A percentile compares a stretch with the other conserved stretches of the same genome.
phyloP scores from a whole-genome alignment of 2,888 invertebrate species.

The Leucophenga maculata region DNA sequence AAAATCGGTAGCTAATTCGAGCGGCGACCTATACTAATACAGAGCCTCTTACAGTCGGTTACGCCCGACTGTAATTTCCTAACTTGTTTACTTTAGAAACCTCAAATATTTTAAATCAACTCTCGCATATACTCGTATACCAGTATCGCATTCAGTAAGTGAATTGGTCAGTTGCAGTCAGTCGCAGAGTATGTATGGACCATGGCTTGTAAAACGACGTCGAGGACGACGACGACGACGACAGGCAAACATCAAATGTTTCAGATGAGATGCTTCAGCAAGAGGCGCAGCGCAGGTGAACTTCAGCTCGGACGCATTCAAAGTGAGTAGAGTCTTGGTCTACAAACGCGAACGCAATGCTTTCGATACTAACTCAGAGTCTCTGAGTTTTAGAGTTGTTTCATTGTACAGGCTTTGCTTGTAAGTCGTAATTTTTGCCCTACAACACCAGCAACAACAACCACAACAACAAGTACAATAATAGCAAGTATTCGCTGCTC shows the following conservation, averaged over 20 bases:
- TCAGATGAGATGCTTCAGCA: slow-evolving; percentile 3
- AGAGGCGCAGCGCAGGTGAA: slow-evolving; percentile 17
- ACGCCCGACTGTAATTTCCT: too few species aligned
- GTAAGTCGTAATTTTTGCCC: slow-evolving; percentile 24
- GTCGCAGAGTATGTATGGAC: slow-evolving; percentile 1
- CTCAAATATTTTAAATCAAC: slow-evolving; percentile 34
- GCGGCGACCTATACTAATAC: too few species aligned
- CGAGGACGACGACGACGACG: slow-evolving; percentile 32
- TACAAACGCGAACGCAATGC: background rate
- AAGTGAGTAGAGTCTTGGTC: slow-evolving; percentile 2
- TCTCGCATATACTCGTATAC: too few species aligned
- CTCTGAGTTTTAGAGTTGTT: background rate
- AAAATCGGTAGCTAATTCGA: too few species aligned
- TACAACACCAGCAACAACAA: slow-evolving; percentile 2
- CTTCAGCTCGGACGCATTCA: background rate
- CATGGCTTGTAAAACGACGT: too few species aligned
- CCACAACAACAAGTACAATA: too few species aligned
- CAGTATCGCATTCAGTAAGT: too few species aligned
- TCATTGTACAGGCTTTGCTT: slow-evolving; percentile 12
- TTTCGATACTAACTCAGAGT: background rate
- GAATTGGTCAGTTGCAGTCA: too few species aligned
- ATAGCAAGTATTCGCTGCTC: too few species aligned
- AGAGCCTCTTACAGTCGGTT: too few species aligned
- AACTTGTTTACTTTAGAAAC: slow-evolving; percentile 34
- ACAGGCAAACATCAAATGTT: slow-evolving; percentile 33